Evolutionary conservation across 2,888 invertebrate species (phyloP).

Genomic region (Abscondita cerata): DNA sequence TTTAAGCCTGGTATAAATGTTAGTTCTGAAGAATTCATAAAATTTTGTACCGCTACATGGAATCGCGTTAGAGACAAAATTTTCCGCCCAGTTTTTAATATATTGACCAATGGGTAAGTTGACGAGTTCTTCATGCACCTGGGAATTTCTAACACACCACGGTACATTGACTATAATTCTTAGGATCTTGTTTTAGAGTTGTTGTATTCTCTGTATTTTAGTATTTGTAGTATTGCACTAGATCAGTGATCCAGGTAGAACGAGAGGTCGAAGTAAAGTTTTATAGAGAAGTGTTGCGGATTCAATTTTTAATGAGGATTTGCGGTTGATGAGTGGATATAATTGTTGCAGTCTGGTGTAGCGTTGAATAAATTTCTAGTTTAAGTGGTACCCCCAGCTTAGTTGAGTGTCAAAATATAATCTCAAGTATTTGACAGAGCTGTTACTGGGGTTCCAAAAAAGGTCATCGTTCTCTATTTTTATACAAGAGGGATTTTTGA

Average conservation of each 20-base stretch:
- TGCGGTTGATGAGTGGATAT: no score
- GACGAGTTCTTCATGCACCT: slow-evolving; percentile 13
- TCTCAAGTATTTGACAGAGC: no score
- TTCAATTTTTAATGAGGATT: not conserved
- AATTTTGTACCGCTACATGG: no score
- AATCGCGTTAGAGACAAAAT: no score
- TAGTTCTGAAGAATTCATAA: no score
- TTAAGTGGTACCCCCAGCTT: no score
- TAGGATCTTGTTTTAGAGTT: no score
- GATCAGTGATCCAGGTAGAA: slow-evolving; percentile 1
- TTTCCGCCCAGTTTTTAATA: no score
- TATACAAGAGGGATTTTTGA: not conserved
- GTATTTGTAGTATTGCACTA: not conserved
- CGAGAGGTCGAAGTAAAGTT: slow-evolving; percentile 13
- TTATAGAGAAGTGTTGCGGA: slow-evolving; percentile 4
- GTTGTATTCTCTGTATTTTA: slow-evolving; percentile 3
- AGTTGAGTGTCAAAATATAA: no score
- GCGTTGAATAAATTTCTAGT: no score
- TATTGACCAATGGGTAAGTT: slow-evolving; percentile 12
- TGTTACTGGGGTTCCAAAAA: not conserved
- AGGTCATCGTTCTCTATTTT: not conserved
- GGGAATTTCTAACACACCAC: slow-evolving; percentile 10
- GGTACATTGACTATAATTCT: slow-evolving; percentile 13
- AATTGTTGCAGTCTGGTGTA: not conserved
- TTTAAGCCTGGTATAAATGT: no score